These are phyloP conservation scores for Drosophila ananassae DNA, from an alignment of 1,140 invertebrate species.

Conservation along the genomic window DNA sequence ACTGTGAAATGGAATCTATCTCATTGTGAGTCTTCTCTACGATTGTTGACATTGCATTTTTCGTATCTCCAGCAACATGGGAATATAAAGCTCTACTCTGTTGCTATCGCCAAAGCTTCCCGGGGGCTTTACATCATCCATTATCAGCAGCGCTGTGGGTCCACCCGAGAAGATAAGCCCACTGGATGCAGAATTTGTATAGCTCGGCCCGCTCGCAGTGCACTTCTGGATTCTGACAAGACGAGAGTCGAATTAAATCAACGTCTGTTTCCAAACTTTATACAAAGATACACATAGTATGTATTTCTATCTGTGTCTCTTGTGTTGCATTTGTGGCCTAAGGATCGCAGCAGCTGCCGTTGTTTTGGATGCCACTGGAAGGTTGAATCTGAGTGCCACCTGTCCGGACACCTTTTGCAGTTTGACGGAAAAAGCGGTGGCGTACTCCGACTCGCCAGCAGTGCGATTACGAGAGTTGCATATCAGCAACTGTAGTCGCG, in stretches of 20 bases:
- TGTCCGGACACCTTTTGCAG: conserved; percentile 49
- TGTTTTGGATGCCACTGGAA: conserved; percentile 11
- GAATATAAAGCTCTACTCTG: conserved; percentile 31
- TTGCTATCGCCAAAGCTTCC: conserved; percentile 30
- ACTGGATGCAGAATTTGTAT: neutral
- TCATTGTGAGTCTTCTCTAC: neutral
- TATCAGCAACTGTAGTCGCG: conserved; percentile 42
- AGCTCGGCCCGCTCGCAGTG: conserved; percentile 2
- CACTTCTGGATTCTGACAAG: conserved; percentile 9
- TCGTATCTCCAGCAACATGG: conserved; percentile 1
- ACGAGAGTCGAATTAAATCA: conserved; percentile 1
- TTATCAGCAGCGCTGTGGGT: conserved; percentile 20
- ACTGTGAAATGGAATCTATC: neutral
- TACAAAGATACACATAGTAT: conserved; percentile 7
- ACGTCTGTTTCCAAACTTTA: neutral
- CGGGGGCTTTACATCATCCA: conserved; percentile 18
- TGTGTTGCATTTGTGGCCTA: conserved; percentile 12
- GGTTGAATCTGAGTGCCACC: conserved; percentile 46
- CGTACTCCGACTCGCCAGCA: conserved; percentile 4
- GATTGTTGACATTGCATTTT: neutral
- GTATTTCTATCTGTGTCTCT: conserved; percentile 12
- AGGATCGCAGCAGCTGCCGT: neutral
- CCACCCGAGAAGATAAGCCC: conserved; percentile 16
- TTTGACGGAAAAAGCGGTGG: conserved; percentile 34
- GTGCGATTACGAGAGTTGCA: conserved; percentile 43